Evolutionary conservation across 2,888 invertebrate genomes (phyloP), one percentile per base, ranked within the genome.

Genomic region (Melinopterus prodromus): DNA sequence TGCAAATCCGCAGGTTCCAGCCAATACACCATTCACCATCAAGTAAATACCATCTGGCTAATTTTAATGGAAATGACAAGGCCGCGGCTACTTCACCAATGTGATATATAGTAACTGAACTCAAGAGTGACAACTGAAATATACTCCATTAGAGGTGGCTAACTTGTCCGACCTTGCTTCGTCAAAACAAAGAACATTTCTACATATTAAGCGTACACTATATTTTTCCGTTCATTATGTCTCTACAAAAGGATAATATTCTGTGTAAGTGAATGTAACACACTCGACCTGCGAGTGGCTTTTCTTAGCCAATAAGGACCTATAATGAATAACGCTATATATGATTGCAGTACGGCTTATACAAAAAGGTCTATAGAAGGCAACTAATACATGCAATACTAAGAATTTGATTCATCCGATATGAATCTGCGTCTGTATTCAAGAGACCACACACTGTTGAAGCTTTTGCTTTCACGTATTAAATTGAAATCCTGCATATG

Each of bases 101-200:
- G 53, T 53, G 53, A 53, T 53, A 53, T 53, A 53, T 53, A 53
- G 12, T 53, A 53, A 26, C 26, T 26, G 26, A 53, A 53, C 53
- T 12, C 53, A 6, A 53, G 9, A 9, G 53, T 53, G 53, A 53
- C 53, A 53, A 53, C 53, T 53, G 53, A 53, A 53, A 53, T 53
- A 53, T 9, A 53, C 53, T 9, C 9, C 53, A 26, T 53, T 53
- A 12, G 53, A 7, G 53, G 12, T 12, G 9, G 53, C 53, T 53
- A 53, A 53, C 53, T 53, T 53, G 53, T 53, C 9, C 12, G 53
- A 53, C 53, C 53, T 53, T 53, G 53, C 53, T 53, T 9, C 53
- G 53, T 53, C 53, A 53, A 53, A 53, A 53, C 53, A 53, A 53
- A 53, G 53, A 53, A 53, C 53, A 53, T 53, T 53, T 53, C 53